Evolutionary conservation across 2,797 vertebrate species (phyloP).

Genomic region (Morelia viridis): DNA sequence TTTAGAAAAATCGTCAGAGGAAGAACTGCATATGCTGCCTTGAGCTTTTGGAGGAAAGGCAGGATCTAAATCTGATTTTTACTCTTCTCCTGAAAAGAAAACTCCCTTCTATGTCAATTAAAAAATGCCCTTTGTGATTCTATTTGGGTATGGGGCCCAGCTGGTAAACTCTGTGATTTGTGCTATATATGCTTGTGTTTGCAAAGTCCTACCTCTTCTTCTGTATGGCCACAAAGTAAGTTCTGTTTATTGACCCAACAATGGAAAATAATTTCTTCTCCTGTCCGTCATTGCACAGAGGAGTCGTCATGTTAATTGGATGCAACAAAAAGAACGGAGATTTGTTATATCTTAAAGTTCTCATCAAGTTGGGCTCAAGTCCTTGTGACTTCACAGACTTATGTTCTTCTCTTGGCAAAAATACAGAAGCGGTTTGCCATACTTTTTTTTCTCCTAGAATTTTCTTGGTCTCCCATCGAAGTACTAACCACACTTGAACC

Average conservation of each 20-base stretch:
- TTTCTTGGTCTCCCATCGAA: background rate
- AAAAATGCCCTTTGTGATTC: background rate
- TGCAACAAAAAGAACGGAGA: background rate
- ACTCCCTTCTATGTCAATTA: background rate
- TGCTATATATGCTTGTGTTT: background rate
- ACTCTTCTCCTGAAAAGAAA: background rate
- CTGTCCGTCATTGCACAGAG: background rate
- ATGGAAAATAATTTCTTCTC: background rate
- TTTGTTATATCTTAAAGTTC: background rate
- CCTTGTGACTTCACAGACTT: background rate
- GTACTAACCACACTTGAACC: background rate
- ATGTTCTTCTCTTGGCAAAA: background rate
- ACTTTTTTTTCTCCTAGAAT: background rate
- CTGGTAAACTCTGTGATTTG: background rate
- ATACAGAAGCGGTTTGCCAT: background rate
- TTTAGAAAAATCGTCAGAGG: background rate
- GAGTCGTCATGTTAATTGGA: background rate
- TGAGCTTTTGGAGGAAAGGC: background rate
- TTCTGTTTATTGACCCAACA: background rate
- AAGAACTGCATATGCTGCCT: background rate
- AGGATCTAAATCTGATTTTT: background rate
- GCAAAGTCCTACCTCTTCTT: background rate
- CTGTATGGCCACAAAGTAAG: background rate
- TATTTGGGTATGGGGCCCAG: background rate
- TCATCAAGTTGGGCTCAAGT: background rate